phyloP scores from a whole-genome alignment of 2,888 invertebrate species.

The Mesorhabditis spiculigera region DNA sequence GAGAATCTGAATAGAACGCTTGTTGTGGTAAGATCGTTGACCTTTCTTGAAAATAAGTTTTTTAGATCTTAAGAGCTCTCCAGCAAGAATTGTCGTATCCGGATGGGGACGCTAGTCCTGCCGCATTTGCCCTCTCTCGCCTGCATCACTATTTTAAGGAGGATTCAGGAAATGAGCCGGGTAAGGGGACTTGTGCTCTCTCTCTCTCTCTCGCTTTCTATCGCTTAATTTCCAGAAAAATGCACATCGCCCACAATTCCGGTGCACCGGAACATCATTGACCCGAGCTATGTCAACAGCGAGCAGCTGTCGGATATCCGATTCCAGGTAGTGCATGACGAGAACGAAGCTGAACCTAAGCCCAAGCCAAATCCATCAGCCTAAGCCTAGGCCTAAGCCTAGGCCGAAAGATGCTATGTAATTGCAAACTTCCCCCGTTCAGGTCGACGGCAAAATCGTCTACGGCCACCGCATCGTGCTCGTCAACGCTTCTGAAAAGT shows the following conservation, averaged over 20 bases:
- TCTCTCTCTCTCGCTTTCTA: no score
- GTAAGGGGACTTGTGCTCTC: no score
- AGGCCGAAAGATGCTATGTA: no score
- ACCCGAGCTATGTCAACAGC: conserved; percentile 89
- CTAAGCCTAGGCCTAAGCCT: no score
- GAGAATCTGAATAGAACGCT: conserved; percentile 27
- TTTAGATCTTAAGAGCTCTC: conserved; percentile 28
- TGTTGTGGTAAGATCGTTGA: conserved; percentile 17
- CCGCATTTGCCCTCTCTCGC: conserved; percentile 19
- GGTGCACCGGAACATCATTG: conserved; percentile 59
- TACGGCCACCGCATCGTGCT: conserved; percentile 90
- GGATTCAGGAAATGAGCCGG: not conserved
- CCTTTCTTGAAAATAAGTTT: not conserved
- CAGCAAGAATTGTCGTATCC: conserved; percentile 19
- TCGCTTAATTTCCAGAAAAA: not conserved
- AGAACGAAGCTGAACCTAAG: not conserved
- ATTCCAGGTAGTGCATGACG: conserved; percentile 70
- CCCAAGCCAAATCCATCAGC: no score
- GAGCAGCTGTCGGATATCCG: conserved; percentile 87
- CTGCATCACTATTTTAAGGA: conserved; percentile 21
- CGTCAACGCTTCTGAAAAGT: conserved; percentile 67
- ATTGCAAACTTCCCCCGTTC: no score
- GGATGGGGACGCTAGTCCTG: conserved; percentile 18
- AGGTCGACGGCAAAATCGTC: conserved; percentile 76
- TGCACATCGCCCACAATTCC: not conserved